Evolutionary conservation across 2,113 vertebrate species (phyloP), one percentile per base, ranked within the genome.

Genomic region (Plectropomus leopardus): DNA sequence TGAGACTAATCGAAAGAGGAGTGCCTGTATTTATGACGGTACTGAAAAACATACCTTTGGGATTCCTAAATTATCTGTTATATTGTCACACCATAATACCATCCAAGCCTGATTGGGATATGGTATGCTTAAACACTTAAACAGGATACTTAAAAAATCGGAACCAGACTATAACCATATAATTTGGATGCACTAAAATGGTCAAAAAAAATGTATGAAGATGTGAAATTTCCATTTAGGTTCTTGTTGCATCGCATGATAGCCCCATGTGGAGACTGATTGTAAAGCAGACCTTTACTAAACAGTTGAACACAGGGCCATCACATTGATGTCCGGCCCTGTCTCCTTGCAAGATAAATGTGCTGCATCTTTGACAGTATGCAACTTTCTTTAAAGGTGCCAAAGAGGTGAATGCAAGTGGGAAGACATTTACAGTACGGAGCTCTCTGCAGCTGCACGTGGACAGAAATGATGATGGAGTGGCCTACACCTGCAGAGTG

Each of bases 361-460:
- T 72, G 65, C 76, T 55, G 55, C 67, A 73, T 69, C 44, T 6
- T 13, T 91, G 78, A 87, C 72, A 21, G 8, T 78, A n/a, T 82
- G 50, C 59, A 40, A 44, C 78, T 88, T 90, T 95, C 92, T 81
- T 92, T 94, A 70, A 82, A 95, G 98, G 97, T 86, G 92, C 95
- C 86, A 99, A 98, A 94, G 97, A 98, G 94, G 97, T 98, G 76
- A 98, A 99, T 72, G 95, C 95, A 61, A 96, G 96, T 78, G 97
- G 96, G 76, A 99, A 97, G 94, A 99, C 98, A 0, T 99, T 98
- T 90, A 99, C 97, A 4, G 98, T 99, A 58, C 96, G 94, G 88
- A 99, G 97, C 92, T 98, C 96, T 0, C 83, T 99, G 90, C 96
- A 97, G 94, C 96, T 99, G 86, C 94, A 94, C 88, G 98, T 97